Base-by-base conservation (phyloP, 2,888 invertebrate genomes). In the Pseudococcus jackbeardsleyi region DNA sequence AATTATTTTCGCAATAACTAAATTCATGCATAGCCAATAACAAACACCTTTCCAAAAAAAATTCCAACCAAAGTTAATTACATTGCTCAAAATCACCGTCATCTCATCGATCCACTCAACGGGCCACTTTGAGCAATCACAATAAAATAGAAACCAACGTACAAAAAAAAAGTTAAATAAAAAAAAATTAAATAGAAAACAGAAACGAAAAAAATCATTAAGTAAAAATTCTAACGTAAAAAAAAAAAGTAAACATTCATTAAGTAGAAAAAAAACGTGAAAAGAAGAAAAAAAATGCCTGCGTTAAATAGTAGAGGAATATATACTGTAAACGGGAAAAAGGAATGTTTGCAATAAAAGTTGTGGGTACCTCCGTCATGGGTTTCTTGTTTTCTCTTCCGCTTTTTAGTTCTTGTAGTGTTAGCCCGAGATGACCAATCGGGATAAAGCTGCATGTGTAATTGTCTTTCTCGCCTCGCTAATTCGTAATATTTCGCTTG, bases 401-500 rank as follows among this genome's bases (percentile, higher is more conserved):
- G 97, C 96, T 98, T 99, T 95, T 97, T 97, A 95, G 98, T 98
- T 94, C 98, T 96, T 93, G 99, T 98, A 94, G 99, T 98, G 95
- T 99, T 99, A 93, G 99, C 96, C 93, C 99, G 98, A 94, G 97
- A 97, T 94, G 97, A 97, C 99, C 99, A 99, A 94, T 98, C 98
- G 92, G 99, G 99, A 94, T 99, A 98, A 94, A 98, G 95, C 95
- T 98, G 97, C 96, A 97, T 96, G 94, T 99, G 99, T 93, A 98
- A 95, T 94, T 99, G 98, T 93, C 98, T 95, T 94, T 99, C 99
- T 93, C 98, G 96, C 93, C 98, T 95, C 92, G 99, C 98, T 96
- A 98, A 95, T 94, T 98, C 98, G 95, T 99, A 99, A 96, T 99
- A 99, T 94, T 98, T 98, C 93, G 98, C 97, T 94, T 99, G 99